Percentiles rank a stretch among this genome's conserved stretches.
phyloP scores from a whole-genome alignment of 1,140 invertebrate genomes.

The Rhagoletis zephyria region DNA sequence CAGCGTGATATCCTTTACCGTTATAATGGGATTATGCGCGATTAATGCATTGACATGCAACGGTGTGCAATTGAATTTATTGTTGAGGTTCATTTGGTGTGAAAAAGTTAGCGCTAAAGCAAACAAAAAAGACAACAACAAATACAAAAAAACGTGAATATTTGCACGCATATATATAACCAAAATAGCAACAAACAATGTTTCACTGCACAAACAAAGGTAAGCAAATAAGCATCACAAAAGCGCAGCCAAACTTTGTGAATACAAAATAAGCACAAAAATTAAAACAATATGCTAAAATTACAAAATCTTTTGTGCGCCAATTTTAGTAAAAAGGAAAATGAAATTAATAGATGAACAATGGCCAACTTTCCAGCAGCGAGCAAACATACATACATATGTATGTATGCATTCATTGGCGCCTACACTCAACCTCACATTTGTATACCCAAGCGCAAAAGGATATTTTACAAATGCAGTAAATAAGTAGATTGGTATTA shows the following conservation, averaged over 20 bases:
- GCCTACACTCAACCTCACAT: too few species aligned
- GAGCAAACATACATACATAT: too few species aligned
- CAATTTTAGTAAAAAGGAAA: not conserved
- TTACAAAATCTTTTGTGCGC: not conserved
- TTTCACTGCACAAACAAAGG: slow-evolving; percentile 63
- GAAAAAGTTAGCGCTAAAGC: slow-evolving; percentile 30
- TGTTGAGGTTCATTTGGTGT: slow-evolving; percentile 54
- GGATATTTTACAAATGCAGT: too few species aligned
- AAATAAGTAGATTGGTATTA: too few species aligned
- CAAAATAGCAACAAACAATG: not conserved
- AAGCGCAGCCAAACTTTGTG: not conserved
- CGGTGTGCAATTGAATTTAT: slow-evolving; percentile 73
- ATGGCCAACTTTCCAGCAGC: not conserved
- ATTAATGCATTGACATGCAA: slow-evolving; percentile 74
- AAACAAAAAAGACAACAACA: slow-evolving; percentile 56
- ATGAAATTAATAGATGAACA: not conserved
- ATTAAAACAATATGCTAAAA: slow-evolving; percentile 57
- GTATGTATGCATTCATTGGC: too few species aligned
- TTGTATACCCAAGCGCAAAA: too few species aligned
- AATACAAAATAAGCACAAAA: slow-evolving; percentile 52
- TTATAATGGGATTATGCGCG: slow-evolving; percentile 73
- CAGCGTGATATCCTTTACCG: slow-evolving; percentile 40
- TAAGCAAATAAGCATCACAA: slow-evolving; percentile 59
- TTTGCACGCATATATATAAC: not conserved
- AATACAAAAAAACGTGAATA: slow-evolving; percentile 55